Base-by-base conservation (phyloP, 2,113 vertebrate genomes). In the Pardalotus punctatus region DNA sequence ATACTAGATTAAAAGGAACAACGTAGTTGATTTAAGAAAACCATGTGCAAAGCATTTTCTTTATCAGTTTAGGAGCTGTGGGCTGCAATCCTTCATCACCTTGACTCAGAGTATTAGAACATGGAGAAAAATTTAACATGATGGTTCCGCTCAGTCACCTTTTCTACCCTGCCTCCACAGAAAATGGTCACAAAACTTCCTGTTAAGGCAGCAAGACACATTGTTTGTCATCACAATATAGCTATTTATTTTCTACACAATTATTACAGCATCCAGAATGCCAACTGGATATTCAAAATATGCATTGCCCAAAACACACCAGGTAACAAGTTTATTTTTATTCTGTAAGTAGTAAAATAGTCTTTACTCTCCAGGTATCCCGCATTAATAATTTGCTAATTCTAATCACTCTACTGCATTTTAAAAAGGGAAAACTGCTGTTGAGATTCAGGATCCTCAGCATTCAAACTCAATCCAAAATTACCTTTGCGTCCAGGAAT, bases 401-500 rank as follows among this genome's bases (percentile, higher is more conserved):
- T 91, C 56, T 51, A 48, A 60, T 51, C 25, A 33, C 29, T 60
- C 13, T 8, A 31, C 25, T 42, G 27, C 31, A 47, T 47, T 86
- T 77, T 28, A 47, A 83, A 22, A 92, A 76, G 17, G 9, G 35
- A 42, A 91, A 74, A 14, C 15, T 58, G 22, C 51, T 76, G 12
- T 14, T 70, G 58, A 61, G 35, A 66, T 66, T 3, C 70, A 70
- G 23, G 38, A 87, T 33, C 17, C 88, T 23, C 65, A 80, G 43
- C 54, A 88, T 14, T 48, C 81, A 42, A 83, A 53, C 38, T 77
- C 66, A 80, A 45, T 22, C 22, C 67, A 85, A 89, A 90, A 51
- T 98, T 98, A 99, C 99, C 99, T 99, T 98, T 99, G 99, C 12
- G 99, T 99, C 99, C 99, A 99, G 94, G 99, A 99, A 98, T 98